Evolutionary conservation across 2,797 vertebrate genomes (phyloP), one percentile per base, ranked within the genome.

Genomic region (Harpia harpyja): DNA sequence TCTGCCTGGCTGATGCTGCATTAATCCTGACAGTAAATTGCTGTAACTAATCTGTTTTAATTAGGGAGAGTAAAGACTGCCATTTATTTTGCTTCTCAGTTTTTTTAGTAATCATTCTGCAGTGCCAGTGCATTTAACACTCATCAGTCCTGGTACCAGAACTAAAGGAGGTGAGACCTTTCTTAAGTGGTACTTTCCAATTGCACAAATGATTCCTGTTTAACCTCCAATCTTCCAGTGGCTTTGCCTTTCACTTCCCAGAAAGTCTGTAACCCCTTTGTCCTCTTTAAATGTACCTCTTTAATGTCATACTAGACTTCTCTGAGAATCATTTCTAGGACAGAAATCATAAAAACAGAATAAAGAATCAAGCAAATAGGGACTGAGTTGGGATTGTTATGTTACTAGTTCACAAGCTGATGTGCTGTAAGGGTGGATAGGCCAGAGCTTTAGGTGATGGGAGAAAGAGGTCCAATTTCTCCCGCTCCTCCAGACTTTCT

Each of bases 21-120:
- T 94, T 91, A 85, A 95, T 94, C 2, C 16, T 90, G 75, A 93
- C 69, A 92, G 64, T 57, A 78, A 92, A 51, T 86, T 95, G 60
- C 81, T 94, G 68, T 90, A 94, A 89, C 74, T 93, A 88, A 96
- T 95, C 85, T 85, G 23, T 88, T 96, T 93, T 91, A 95, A 94
- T 93, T 90, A 95, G 32, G 49, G 24, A 93, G 82, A 91, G 21
- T 91, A 80, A 92, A 44, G 85, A 37, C 48, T 88, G 51, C 28
- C 35, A 73, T 89, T 90, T 91, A 70, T 93, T 92, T 95, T 88
- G 35, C 51, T 94, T 96, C 82, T 73, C 48, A 67, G 0, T 54
- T 83, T 39, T 85, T 93, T 90, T 35, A 68, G n/a, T 60, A 54
- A 69, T 93, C 78, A 80, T 80, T 65, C 32, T 84, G 20, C 12